phyloP scores from a whole-genome alignment of 2,113 vertebrate species.

The Pelusios castaneus region DNA sequence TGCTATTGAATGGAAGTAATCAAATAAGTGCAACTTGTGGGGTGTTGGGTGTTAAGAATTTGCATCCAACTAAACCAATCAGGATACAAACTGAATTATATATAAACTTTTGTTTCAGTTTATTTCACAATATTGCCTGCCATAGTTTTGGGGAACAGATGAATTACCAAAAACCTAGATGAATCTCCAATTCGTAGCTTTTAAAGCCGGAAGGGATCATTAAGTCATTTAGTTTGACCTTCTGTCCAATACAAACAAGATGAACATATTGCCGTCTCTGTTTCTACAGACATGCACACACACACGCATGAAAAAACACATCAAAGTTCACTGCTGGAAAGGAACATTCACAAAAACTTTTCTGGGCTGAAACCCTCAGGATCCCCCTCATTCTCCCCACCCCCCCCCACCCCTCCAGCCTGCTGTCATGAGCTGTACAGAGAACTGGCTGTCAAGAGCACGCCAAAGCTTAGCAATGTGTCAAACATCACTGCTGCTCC shows the following conservation, averaged over 20 bases:
- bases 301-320: not conserved
- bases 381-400: not conserved
- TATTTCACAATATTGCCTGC: not conserved
- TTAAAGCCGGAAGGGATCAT: not conserved
- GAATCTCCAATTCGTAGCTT: not conserved
- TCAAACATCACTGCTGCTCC: not conserved
- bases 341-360: not conserved
- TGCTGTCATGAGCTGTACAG: not conserved
- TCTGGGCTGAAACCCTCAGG: conserved; percentile 11
- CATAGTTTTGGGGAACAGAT: not conserved
- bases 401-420: too few species aligned
- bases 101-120: not conserved
- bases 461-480: not conserved
- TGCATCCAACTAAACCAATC: not conserved
- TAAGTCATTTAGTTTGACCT: not conserved
- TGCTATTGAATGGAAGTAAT: not conserved
- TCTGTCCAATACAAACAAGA: not conserved
- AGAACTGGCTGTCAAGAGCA: conserved; percentile 24
- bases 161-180: not conserved
- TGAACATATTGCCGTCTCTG: not conserved
- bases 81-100: not conserved
- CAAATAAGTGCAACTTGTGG: not conserved
- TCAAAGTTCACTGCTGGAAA: not conserved
- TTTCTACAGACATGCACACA: not conserved
- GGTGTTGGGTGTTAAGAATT: not conserved